Evolutionary conservation across 2,888 invertebrate genomes (phyloP).

Genomic region (Cantharis rufa): DNA sequence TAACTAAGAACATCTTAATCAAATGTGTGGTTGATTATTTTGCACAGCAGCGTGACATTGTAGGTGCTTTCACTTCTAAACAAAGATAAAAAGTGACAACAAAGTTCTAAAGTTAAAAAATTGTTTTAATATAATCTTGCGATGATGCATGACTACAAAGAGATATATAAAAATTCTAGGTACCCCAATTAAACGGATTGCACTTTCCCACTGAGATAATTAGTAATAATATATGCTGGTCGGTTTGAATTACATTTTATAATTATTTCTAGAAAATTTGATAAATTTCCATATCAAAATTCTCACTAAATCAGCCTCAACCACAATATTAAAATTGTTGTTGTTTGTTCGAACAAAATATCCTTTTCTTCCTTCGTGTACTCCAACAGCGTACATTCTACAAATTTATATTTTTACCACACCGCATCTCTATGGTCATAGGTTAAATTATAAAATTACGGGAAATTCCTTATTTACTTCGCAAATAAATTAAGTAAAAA

Average conservation of each 20-base stretch:
- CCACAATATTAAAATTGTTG: not conserved
- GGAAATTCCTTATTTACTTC: not conserved
- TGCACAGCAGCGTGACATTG: not conserved
- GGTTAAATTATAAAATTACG: not conserved
- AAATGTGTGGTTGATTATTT: constrained; percentile 1
- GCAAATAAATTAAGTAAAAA: not conserved
- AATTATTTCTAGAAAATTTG: not conserved
- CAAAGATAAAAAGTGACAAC: constrained; percentile 9
- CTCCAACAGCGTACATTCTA: no score
- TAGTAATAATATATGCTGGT: no score
- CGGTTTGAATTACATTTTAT: not conserved
- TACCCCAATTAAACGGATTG: not conserved
- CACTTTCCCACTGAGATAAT: not conserved
- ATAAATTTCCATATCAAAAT: not conserved
- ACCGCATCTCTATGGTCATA: not conserved
- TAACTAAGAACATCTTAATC: constrained; percentile 1
- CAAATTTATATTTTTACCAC: not conserved
- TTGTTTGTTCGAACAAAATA: not conserved
- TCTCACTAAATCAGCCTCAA: not conserved
- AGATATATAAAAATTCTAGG: not conserved
- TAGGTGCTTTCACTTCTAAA: constrained; percentile 23
- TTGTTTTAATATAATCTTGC: not conserved
- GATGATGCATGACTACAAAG: not conserved
- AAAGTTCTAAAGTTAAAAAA: not conserved
- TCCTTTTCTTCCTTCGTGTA: no score